Conservation (phyloP, 2,797 vertebrate species). For the Loris lydekkerianus region DNA sequence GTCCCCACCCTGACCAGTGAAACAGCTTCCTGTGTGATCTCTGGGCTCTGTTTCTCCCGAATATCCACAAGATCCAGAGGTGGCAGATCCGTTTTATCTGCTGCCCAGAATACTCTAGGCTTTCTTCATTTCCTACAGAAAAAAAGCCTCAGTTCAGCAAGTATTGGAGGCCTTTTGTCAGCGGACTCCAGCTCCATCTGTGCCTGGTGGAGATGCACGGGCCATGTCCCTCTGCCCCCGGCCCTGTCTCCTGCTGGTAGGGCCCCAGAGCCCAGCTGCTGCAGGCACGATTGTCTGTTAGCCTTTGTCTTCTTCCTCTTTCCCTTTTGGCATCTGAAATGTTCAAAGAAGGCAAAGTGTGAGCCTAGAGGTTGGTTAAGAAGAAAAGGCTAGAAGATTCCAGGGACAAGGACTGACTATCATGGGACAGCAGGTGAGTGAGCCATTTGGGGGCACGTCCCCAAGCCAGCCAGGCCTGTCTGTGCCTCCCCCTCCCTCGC, state of each 20-base stretch:
- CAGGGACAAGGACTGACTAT: neutral
- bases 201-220: rapidly evolving
- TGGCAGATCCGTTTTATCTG: rapidly evolving
- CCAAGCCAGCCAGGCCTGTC: neutral
- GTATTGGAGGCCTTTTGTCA: neutral
- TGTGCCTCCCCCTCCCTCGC: too few species aligned
- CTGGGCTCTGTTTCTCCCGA: too few species aligned
- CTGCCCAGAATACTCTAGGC: neutral
- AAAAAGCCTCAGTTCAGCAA: neutral
- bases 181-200: neutral
- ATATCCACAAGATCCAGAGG: rapidly evolving
- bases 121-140: neutral
- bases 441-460: neutral
- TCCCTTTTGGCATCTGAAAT: neutral
- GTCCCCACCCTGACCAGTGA: rapidly evolving
- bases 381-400: neutral
- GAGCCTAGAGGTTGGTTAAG: neutral
- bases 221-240: rapidly evolving
- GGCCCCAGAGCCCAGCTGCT: neutral
- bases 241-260: neutral
- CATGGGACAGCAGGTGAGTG: too few species aligned
- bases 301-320: neutral
- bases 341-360: neutral
- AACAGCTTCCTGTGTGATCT: neutral
- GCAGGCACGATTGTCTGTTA: too few species aligned